Percentiles rank a stretch among this genome's conserved stretches.
These are phyloP conservation scores for Dorcus hopei DNA, from an alignment of 2,888 invertebrate species.

Conservation along the genomic window DNA sequence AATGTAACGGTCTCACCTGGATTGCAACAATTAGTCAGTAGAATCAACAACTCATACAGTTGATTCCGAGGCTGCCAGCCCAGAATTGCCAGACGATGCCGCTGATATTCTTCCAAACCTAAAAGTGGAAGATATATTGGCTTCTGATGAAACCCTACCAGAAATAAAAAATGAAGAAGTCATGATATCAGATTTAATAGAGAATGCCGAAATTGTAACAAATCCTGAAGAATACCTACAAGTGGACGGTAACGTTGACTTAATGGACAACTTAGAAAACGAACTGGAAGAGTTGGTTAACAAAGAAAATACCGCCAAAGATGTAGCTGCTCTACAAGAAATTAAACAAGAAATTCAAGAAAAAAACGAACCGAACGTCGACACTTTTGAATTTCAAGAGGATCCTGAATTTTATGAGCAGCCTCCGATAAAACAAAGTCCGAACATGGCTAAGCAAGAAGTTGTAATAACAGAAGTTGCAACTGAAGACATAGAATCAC, in stretches of 20 bases:
- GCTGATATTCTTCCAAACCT: slow-evolving; percentile 37
- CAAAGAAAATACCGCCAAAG: slow-evolving; percentile 35
- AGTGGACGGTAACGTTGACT: slow-evolving; percentile 45
- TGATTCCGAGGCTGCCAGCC: slow-evolving; percentile 23
- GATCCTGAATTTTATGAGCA: slow-evolving; percentile 41
- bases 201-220: slow-evolving; percentile 50
- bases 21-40: slow-evolving; percentile 53
- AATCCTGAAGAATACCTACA: slow-evolving; percentile 48
- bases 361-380: slow-evolving; percentile 30
- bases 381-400: slow-evolving; percentile 49
- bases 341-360: slow-evolving; percentile 6
- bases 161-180: slow-evolving; percentile 55
- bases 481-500: slow-evolving; percentile 16
- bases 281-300: slow-evolving; percentile 42
- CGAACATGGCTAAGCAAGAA: slow-evolving; percentile 17
- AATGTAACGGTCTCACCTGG: slow-evolving; percentile 46
- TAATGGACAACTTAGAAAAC: slow-evolving; percentile 44
- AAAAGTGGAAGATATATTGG: slow-evolving; percentile 49
- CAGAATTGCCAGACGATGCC: slow-evolving; percentile 37
- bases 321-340: slow-evolving; percentile 20
- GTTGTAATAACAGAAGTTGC: slow-evolving; percentile 18
- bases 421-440: slow-evolving; percentile 20
- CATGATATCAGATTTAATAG: slow-evolving; percentile 54
- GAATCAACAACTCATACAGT: slow-evolving; percentile 28
- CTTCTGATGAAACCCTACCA: slow-evolving; percentile 50